These are phyloP conservation scores for Cryptoleucopteryx plumbea DNA, from an alignment of 2,113 vertebrate genomes.

Conservation along the genomic window DNA sequence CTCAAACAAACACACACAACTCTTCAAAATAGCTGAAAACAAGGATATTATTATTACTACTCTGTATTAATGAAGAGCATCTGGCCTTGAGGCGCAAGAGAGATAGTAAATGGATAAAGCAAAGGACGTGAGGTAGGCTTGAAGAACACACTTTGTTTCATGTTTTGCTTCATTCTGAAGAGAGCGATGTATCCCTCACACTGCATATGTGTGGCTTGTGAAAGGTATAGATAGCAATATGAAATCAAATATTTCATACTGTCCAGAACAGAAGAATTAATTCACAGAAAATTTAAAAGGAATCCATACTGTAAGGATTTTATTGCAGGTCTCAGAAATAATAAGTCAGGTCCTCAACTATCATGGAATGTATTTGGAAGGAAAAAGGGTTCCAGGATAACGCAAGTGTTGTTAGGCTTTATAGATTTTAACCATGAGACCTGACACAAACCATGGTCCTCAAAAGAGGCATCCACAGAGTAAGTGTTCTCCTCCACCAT, in stretches of 20 bases:
- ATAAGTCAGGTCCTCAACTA: not conserved
- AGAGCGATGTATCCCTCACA: not conserved
- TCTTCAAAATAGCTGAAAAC: not conserved
- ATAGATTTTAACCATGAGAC: not conserved
- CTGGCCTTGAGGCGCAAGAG: rapidly evolving
- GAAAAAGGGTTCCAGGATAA: not conserved
- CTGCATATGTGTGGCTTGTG: not conserved
- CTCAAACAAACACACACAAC: not conserved
- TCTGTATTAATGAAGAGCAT: not conserved
- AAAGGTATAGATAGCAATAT: not conserved
- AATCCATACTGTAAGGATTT: not conserved
- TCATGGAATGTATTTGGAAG: not conserved
- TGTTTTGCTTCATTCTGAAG: not conserved
- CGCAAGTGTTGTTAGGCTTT: not conserved
- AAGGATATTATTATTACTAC: not conserved
- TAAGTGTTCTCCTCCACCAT: not conserved
- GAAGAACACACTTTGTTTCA: not conserved
- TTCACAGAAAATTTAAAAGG: not conserved
- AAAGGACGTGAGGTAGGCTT: not conserved
- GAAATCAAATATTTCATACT: not conserved
- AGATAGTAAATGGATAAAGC: not conserved
- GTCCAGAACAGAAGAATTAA: not conserved
- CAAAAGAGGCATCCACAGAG: not conserved
- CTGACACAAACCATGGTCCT: not conserved
- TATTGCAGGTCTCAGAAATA: not conserved